Base-by-base conservation (phyloP, 2,888 invertebrate species). In the Papilio protenor region DNA sequence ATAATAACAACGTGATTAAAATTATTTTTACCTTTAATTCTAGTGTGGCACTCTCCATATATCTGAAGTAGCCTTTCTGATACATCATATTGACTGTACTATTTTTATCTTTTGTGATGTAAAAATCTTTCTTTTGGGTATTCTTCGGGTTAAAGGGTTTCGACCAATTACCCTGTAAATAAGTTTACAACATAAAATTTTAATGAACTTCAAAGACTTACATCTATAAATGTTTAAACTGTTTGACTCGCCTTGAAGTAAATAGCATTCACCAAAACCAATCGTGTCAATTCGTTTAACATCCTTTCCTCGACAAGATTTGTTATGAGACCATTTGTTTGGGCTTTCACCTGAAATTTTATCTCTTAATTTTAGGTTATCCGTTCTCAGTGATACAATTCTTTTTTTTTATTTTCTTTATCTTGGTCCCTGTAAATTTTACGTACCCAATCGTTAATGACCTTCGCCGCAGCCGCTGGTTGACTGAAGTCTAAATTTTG, bases 201-300 rank as follows among this genome's bases (percentile, higher is more conserved):
- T 12, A 49, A 52, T 11, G 18, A 18, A 16, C 45, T 16, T 6
- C 8, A 14, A 47, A 23, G 18, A 52, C 16, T 2, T 49, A n/a
- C 27, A 52, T 52, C 23, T 47, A 12, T 40, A 12, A 14, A 27
- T 2, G 1, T 27, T 21, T 21, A 4, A 23, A 52, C 8, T 14
- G 6, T 23, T 57, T 47, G 73, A 69, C 69, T 81, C 79, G 83
- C 85, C 79, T 85, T 76, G 76, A 88, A 90, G 77, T 88, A 90
- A 18, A 91, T 80, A 52, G 87, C 89, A 75, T 91, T 89, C 18
- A 87, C 80, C 21, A 91, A 70, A 16, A 87, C 87, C 18, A 90
- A 27, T 49, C 86, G 80, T 6, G 89, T 89, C 1, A 70, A 5
- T 0, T 45, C 23, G 76, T 52, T 81, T 4, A 91, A 82, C 77